Conservation (phyloP, 1,140 invertebrate genomes). For the Stegodyphus mimosarum region DNA sequence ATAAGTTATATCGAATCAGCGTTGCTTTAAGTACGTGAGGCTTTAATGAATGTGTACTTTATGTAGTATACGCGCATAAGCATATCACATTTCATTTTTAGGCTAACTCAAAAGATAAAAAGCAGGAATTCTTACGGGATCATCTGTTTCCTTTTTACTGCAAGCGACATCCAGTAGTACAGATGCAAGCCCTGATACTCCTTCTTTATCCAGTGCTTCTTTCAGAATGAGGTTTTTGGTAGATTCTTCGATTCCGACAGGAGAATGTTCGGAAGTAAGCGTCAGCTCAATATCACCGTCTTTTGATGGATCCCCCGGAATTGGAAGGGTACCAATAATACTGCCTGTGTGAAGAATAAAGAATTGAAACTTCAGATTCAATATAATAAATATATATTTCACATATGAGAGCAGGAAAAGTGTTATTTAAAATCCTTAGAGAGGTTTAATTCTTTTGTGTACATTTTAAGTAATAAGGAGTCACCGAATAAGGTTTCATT, state of each 20-base stretch:
- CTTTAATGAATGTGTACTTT: too few species aligned
- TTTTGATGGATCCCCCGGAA: conserved; percentile 80
- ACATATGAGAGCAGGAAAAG: too few species aligned
- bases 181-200: conserved; percentile 62
- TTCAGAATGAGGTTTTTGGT: conserved; percentile 85
- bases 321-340: conserved; percentile 75
- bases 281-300: conserved; percentile 81
- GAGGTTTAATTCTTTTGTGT: too few species aligned
- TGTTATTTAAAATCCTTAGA: too few species aligned
- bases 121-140: conserved; percentile 73
- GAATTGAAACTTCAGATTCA: not conserved
- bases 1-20: too few species aligned
- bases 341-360: conserved; percentile 18
- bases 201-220: conserved; percentile 83
- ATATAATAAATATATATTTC: too few species aligned
- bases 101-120: too few species aligned
- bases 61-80: too few species aligned
- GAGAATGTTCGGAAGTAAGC: conserved; percentile 70
- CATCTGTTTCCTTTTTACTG: conserved; percentile 72
- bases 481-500: too few species aligned
- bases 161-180: conserved; percentile 63
- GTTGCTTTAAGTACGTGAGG: too few species aligned
- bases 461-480: too few species aligned
- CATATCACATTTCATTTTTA: too few species aligned
- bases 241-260: conserved; percentile 77